These are phyloP conservation scores for Drosophila auraria DNA, from an alignment of 1,140 invertebrate genomes.

Conservation along the genomic window DNA sequence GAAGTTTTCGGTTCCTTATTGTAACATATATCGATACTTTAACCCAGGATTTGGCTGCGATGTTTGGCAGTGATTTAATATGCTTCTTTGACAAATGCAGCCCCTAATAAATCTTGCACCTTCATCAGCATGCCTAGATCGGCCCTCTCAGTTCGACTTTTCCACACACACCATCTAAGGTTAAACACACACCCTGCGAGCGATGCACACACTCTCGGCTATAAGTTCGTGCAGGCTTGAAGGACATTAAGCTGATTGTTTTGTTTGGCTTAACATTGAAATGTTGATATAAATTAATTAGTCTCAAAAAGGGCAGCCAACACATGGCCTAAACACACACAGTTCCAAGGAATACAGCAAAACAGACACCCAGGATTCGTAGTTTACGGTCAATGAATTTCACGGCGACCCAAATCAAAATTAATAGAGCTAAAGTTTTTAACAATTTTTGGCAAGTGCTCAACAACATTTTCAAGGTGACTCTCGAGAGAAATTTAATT, in stretches of 20 bases:
- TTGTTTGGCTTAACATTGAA: conserved; percentile 83
- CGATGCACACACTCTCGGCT: conserved; percentile 5
- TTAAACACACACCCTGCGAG: neutral
- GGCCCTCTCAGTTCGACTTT: conserved; percentile 11
- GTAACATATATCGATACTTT: conserved; percentile 2
- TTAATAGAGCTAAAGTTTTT: conserved; percentile 63
- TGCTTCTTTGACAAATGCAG: conserved; percentile 15
- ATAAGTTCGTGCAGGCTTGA: conserved; percentile 36
- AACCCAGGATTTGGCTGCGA: neutral
- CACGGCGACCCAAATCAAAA: conserved; percentile 34
- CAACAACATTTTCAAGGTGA: neutral
- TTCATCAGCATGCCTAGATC: conserved; percentile 8
- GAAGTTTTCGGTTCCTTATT: neutral
- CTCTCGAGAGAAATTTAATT: neutral
- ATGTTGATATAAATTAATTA: conserved; percentile 84
- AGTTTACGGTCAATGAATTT: conserved; percentile 35
- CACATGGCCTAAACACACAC: conserved; percentile 39
- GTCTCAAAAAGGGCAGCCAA: conserved; percentile 59
- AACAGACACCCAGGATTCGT: conserved; percentile 10
- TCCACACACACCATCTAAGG: neutral
- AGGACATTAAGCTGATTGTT: conserved; percentile 81
- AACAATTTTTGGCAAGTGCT: conserved; percentile 28
- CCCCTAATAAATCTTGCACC: conserved; percentile 31
- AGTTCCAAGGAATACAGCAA: conserved; percentile 10
- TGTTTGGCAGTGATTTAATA: conserved; percentile 13